These are phyloP conservation scores for Pocillopora verrucosa DNA, from an alignment of 64 coral and sea anemone genomes.

Conservation along the genomic window DNA sequence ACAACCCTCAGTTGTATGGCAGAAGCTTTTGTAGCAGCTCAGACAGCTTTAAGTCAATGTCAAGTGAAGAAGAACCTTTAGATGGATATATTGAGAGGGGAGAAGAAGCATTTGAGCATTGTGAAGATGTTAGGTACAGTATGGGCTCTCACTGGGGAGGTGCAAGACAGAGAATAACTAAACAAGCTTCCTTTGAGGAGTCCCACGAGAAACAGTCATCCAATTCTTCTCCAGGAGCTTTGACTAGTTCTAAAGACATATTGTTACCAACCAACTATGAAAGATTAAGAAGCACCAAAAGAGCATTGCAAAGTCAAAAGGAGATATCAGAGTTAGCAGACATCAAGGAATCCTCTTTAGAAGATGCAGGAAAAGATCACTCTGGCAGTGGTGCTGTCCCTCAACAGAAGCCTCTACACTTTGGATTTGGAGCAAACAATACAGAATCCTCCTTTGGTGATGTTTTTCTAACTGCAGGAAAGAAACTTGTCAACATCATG, in stretches of 20 bases:
- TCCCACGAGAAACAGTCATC: not conserved
- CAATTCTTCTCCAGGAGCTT: not conserved
- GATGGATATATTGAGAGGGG: conserved; percentile 62
- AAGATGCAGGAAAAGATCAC: not conserved
- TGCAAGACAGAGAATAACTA: conserved; percentile 3
- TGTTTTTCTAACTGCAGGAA: conserved; percentile 56
- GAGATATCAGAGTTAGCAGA: not conserved
- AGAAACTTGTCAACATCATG: conserved; percentile 74
- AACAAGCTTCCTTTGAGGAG: conserved; percentile 69
- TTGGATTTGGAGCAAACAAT: not conserved
- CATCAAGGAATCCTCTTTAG: not conserved
- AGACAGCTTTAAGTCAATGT: conserved; percentile 72
- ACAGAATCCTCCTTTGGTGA: conserved; percentile 68
- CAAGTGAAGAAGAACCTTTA: conserved; percentile 52
- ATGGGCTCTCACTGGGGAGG: not conserved
- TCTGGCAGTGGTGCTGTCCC: not conserved
- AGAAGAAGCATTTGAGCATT: conserved; percentile 69
- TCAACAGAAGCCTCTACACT: not conserved
- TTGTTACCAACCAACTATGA: not conserved
- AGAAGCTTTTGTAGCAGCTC: conserved; percentile 67
- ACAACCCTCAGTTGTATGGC: conserved; percentile 63
- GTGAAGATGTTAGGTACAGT: conserved; percentile 11
- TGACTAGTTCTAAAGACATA: not conserved
- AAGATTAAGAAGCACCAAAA: not conserved
- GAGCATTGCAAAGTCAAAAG: not conserved